A percentile compares a stretch with the other conserved stretches of the same genome.
phyloP scores from a whole-genome alignment of 2,797 vertebrate species.

The Danio jaintianensis region DNA sequence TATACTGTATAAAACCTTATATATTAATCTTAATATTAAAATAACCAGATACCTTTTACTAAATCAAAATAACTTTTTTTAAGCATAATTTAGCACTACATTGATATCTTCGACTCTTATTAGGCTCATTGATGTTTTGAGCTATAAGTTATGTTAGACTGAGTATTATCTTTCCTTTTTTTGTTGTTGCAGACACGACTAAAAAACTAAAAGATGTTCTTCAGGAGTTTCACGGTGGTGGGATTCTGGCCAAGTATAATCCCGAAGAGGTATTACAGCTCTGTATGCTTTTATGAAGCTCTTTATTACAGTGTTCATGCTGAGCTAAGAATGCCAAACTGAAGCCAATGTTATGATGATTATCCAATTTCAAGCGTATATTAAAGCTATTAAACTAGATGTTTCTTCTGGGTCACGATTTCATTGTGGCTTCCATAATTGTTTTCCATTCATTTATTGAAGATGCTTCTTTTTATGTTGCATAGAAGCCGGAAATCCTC shows the following conservation, averaged over 20 bases:
- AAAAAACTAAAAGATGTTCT: constrained; percentile 96
- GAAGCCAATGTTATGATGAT: constrained; percentile 1
- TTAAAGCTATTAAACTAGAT: neutral
- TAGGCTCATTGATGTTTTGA: neutral
- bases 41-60: too few relatives aligned
- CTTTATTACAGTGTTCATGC: neutral
- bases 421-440: neutral
- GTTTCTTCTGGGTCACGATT: neutral
- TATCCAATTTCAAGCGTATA: neutral
- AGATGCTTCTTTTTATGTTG: neutral
- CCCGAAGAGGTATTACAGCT: constrained; percentile 85
- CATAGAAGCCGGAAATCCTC: constrained; percentile 15
- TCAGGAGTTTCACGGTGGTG: constrained; percentile 93
- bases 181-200: constrained; percentile 83
- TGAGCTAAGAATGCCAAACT: neutral
- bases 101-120: neutral
- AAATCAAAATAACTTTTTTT: too few relatives aligned
- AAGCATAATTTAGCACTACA: neutral
- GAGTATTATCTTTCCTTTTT: neutral
- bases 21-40: too few relatives aligned
- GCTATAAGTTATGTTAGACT: too few relatives aligned
- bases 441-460: neutral
- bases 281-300: neutral
- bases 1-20: too few relatives aligned
- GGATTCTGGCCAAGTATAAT: constrained; percentile 93